Evolutionary conservation across 2,113 vertebrate species (phyloP), one percentile per base, ranked within the genome.

Genomic region (Spilogale gracilis): DNA sequence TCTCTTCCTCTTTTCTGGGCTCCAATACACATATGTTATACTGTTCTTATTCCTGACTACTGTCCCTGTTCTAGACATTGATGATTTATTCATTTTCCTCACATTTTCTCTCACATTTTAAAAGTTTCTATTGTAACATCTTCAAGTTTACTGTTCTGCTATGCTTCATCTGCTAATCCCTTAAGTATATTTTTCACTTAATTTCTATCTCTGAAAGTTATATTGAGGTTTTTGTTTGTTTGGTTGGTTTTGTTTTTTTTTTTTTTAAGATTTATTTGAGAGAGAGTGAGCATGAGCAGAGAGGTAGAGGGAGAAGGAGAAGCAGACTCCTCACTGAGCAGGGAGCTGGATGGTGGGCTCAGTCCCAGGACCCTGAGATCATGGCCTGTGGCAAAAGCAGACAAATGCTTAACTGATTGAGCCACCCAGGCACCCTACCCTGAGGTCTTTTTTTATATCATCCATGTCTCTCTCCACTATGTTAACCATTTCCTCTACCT

Each of bases 61-160:
- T 63, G 13, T 63, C 5, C 45, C 78, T 82, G 14, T 73, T 67
- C 38, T 9, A 87, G 52, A 78, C 67, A 74, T 32, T 43, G 69
- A 76, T 52, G 4, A 54, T 38, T 18, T 73, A n/a, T 11, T 76
- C 20, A 56, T 56, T 84, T 92, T 60, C 25, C 69, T 43, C 6
- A 50, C 16, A 63, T 89, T 81, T 78, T 63, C 54, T 23, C 48
- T 52, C 65, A 52, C 30, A 58, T 76, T 74, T 85, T 81, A 13
- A 11, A 73, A 69, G n/a, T 38, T 90, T 67, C 63, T 74, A 85
- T 9, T 63, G 32, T 78, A 78, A 43, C 9, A 20, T 88, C 58
- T 82, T 82, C 71, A 95, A 93, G 73, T 67, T 95, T 58, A 90
- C 18, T 74, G n/a, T 67, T 69, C n/a, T 69, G 67, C 43, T 63